These are phyloP conservation scores for Drosophila acutilabella DNA, from an alignment of 2,888 invertebrate species.

Conservation along the genomic window DNA sequence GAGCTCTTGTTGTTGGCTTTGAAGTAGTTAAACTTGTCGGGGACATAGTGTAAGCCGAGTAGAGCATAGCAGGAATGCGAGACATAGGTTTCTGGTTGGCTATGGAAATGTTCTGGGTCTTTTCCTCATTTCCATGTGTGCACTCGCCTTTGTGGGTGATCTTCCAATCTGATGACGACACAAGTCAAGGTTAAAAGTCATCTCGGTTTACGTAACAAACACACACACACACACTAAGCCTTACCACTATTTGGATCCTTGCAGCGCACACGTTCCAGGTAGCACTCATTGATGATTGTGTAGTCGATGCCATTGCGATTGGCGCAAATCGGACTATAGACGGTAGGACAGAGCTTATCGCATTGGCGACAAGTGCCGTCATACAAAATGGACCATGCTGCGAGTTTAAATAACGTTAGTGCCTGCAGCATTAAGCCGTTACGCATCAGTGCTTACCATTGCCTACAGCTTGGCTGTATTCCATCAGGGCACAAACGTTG, in stretches of 20 bases:
- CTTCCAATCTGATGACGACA: conserved; percentile 60
- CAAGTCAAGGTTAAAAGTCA: background rate
- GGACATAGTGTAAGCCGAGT: background rate
- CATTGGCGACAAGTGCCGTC: conserved; percentile 69
- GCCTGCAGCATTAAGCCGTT: conserved; percentile 9
- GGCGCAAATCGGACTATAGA: conserved; percentile 72
- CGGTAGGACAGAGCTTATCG: conserved; percentile 59
- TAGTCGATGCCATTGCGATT: conserved; percentile 68
- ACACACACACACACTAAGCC: conserved; percentile 19
- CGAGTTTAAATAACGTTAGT: conserved; percentile 8
- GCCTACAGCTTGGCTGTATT: conserved; percentile 61
- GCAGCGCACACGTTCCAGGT: conserved; percentile 69
- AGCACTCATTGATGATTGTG: conserved; percentile 79
- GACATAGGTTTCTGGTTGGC: conserved; percentile 15
- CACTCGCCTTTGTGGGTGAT: conserved; percentile 66
- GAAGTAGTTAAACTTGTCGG: background rate
- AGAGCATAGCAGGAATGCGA: conserved; percentile 36
- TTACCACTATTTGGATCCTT: conserved; percentile 71
- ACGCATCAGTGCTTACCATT: conserved; percentile 53
- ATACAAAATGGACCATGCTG: conserved; percentile 75
- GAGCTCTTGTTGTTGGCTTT: background rate
- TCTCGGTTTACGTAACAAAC: background rate
- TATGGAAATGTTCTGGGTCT: conserved; percentile 25
- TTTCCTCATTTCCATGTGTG: conserved; percentile 17
- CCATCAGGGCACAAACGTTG: conserved; percentile 72